A percentile compares a stretch with the other conserved stretches of the same genome.
Evolutionary conservation across 2,113 vertebrate species (phyloP).

Genomic region (Platycercus adscitus): DNA sequence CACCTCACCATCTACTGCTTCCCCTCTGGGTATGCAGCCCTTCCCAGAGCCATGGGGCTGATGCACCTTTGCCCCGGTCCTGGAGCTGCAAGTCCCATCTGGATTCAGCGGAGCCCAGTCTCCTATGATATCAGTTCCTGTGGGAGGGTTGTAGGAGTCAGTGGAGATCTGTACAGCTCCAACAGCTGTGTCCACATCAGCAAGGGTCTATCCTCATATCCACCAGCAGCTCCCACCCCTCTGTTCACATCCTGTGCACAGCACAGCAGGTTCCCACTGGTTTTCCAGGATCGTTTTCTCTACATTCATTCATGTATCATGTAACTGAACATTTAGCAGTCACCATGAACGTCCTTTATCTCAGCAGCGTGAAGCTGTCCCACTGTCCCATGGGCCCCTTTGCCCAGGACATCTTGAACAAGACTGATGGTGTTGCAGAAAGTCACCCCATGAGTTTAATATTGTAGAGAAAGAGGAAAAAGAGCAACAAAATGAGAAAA

Average conservation of each 20-base stretch:
- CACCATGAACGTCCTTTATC: background rate
- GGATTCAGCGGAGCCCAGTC: too few species aligned
- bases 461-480: background rate
- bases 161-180: background rate
- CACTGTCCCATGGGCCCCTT: background rate
- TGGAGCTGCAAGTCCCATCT: background rate
- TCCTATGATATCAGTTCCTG: background rate
- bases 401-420: background rate
- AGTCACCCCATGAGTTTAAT: background rate
- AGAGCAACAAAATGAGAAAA: background rate
- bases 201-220: background rate
- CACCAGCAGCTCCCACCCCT: background rate
- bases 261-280: background rate
- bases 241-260: background rate
- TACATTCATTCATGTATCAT: background rate
- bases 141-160: background rate
- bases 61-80: background rate
- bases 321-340: background rate
- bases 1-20: background rate
- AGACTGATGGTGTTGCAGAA: background rate
- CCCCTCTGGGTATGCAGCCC: fast-evolving
- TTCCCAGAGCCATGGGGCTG: background rate
- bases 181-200: background rate
- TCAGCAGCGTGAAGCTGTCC: background rate
- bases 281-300: background rate